These are phyloP conservation scores for Hofmannophila pseudospretella DNA, from an alignment of 2,888 invertebrate species.

Conservation along the genomic window DNA sequence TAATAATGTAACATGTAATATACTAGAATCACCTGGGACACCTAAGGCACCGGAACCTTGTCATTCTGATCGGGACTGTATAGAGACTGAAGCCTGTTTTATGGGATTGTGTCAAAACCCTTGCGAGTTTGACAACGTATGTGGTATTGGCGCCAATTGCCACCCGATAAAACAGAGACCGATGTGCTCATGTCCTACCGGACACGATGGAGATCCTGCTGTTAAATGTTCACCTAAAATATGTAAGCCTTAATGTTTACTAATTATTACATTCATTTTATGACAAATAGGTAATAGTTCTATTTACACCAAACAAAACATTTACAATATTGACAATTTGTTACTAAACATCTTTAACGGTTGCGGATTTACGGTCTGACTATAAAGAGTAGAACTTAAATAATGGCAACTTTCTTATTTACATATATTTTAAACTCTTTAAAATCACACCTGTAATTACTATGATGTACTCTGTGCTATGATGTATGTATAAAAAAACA, in stretches of 20 bases:
- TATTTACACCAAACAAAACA: too few species aligned
- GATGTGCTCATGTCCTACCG: constrained; percentile 88
- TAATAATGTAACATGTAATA: constrained; percentile 61
- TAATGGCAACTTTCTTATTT: too few species aligned
- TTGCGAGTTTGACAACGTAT: constrained; percentile 88
- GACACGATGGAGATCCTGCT: constrained; percentile 89
- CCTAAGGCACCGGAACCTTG: constrained; percentile 87
- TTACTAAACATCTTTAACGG: too few species aligned
- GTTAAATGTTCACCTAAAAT: constrained; percentile 87
- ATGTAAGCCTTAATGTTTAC: constrained; percentile 80
- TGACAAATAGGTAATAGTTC: too few species aligned
- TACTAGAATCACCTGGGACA: constrained; percentile 83
- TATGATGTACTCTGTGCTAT: too few species aligned
- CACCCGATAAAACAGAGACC: constrained; percentile 90
- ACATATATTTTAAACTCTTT: too few species aligned
- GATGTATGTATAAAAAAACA: too few species aligned
- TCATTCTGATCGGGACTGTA: constrained; percentile 90
- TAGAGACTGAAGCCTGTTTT: constrained; percentile 89
- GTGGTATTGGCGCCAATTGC: constrained; percentile 86
- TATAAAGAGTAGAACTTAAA: too few species aligned
- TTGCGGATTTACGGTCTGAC: too few species aligned
- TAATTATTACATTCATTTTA: constrained; percentile 3
- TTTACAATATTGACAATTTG: too few species aligned
- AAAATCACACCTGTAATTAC: too few species aligned
- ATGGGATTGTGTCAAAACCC: constrained; percentile 90